phyloP scores from a whole-genome alignment of 1,140 invertebrate genomes.

The Bombus sylvicola region DNA sequence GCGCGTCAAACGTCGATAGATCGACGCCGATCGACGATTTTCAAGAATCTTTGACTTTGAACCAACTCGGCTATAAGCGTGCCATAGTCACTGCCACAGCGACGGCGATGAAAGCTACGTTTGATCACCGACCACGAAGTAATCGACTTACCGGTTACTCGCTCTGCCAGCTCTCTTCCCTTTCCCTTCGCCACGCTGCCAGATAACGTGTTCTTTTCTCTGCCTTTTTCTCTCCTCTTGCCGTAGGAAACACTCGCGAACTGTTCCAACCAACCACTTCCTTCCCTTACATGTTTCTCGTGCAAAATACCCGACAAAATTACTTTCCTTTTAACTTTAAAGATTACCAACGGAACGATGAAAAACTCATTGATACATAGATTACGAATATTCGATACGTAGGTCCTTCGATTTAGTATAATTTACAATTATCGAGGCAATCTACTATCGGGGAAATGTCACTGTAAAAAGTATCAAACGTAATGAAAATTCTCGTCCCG shows the following conservation, averaged over 20 bases:
- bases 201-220: background rate
- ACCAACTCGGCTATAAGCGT: constrained; percentile 43
- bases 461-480: no score
- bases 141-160: constrained; percentile 68
- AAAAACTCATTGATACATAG: no score
- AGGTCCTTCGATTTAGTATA: no score
- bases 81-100: constrained; percentile 32
- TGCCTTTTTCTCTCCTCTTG: background rate
- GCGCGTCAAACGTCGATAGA: constrained; percentile 2
- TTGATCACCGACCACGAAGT: constrained; percentile 70
- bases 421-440: no score
- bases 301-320: no score
- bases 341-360: no score
- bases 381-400: no score
- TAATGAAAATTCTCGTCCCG: no score
- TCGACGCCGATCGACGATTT: background rate
- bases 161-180: background rate
- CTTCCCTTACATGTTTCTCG: background rate
- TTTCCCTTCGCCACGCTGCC: background rate
- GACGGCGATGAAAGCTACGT: constrained; percentile 65
- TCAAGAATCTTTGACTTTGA: constrained; percentile 52
- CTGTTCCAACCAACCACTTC: constrained; percentile 14
- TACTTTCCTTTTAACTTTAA: no score
- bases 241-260: constrained; percentile 40
- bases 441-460: no score